Percentiles rank a stretch among this genome's conserved stretches.
Evolutionary conservation across 1,140 invertebrate genomes (phyloP).

Genomic region (Pteromalus puparum): DNA sequence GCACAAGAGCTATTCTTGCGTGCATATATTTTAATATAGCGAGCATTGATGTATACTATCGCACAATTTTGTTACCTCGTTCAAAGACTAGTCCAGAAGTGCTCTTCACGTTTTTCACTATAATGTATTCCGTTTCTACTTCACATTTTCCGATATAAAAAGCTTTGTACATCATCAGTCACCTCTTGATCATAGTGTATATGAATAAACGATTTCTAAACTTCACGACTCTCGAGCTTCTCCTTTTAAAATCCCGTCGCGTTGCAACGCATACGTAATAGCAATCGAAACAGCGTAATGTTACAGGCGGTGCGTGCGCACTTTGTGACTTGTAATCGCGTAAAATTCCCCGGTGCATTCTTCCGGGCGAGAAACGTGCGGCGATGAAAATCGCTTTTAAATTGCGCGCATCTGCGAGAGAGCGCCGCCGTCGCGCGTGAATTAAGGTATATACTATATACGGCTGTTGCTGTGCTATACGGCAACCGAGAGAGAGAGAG

Average conservation of each 20-base stretch:
- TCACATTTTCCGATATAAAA: background rate
- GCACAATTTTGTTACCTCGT: background rate
- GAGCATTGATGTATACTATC: background rate
- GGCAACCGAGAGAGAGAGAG: no score
- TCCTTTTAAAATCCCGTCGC: background rate
- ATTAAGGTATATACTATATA: background rate
- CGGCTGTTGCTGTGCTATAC: no score
- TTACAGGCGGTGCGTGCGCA: background rate
- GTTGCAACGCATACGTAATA: no score
- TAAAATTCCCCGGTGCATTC: background rate
- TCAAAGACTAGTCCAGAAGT: background rate
- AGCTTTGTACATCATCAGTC: background rate
- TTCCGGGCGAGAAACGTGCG: slow-evolving; percentile 11
- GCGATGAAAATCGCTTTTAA: slow-evolving; percentile 17
- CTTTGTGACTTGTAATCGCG: background rate
- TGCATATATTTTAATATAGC: background rate
- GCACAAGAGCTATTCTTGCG: no score
- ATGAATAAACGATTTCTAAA: background rate
- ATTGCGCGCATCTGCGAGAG: slow-evolving; percentile 3
- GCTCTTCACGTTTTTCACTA: background rate
- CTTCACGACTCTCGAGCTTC: background rate
- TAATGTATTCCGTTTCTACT: background rate
- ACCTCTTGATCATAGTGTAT: background rate
- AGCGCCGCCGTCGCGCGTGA: background rate
- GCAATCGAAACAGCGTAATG: background rate